These are phyloP conservation scores for Poecile atricapillus DNA, from an alignment of 2,113 vertebrate species.

Conservation along the genomic window DNA sequence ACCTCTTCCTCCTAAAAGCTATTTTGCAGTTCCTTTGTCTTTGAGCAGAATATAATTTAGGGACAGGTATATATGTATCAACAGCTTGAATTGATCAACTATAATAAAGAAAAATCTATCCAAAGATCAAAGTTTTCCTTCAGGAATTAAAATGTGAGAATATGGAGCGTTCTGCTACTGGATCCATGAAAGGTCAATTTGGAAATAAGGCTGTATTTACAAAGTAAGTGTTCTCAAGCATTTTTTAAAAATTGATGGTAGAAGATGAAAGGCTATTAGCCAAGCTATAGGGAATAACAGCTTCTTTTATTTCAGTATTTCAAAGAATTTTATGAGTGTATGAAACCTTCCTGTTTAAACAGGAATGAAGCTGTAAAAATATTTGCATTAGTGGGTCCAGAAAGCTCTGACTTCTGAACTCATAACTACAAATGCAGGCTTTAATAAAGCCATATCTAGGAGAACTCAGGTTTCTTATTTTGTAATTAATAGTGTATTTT, in stretches of 20 bases:
- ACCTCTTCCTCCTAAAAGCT: background rate
- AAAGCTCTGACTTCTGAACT: slow-evolving; percentile 47
- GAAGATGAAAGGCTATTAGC: slow-evolving; percentile 41
- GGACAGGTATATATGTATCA: background rate
- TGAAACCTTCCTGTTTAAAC: slow-evolving; percentile 40
- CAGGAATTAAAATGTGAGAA: background rate
- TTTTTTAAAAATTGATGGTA: slow-evolving; percentile 16
- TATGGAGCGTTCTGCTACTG: background rate
- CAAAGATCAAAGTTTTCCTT: slow-evolving; percentile 37
- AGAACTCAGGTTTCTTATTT: slow-evolving; percentile 28
- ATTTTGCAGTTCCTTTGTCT: background rate
- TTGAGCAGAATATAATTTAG: background rate
- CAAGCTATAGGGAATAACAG: slow-evolving; percentile 35
- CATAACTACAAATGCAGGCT: background rate
- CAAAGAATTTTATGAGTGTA: slow-evolving; percentile 46
- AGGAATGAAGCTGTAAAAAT: slow-evolving; percentile 59
- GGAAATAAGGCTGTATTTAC: slow-evolving; percentile 11
- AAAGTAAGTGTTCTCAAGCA: slow-evolving; percentile 23
- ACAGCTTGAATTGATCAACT: slow-evolving; percentile 16
- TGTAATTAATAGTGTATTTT: slow-evolving; percentile 6
- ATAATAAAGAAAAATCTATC: background rate
- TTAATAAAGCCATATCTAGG: background rate
- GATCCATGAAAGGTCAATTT: background rate
- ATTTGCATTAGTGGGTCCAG: slow-evolving; percentile 14
- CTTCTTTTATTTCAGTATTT: slow-evolving; percentile 53